Percentiles rank a stretch among this genome's conserved stretches.
phyloP scores from a whole-genome alignment of 1,140 invertebrate species.

The Ericerus pela region DNA sequence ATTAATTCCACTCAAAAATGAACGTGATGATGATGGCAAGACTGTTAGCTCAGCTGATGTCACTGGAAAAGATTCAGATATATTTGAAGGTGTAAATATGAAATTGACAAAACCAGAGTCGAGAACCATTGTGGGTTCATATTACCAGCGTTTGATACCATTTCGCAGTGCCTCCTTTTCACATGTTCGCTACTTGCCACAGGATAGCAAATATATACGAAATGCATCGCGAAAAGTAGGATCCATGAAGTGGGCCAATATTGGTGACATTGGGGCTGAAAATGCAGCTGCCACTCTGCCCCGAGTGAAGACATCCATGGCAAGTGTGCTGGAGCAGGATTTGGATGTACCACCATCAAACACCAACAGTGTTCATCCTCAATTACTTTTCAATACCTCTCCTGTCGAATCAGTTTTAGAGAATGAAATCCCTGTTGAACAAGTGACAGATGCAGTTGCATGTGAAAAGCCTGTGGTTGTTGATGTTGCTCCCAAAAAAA shows the following conservation, averaged over 20 bases:
- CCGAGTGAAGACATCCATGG: not conserved
- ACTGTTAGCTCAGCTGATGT: not conserved
- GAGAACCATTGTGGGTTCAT: conserved; percentile 39
- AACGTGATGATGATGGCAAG: conserved; percentile 17
- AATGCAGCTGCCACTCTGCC: not conserved
- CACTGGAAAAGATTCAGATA: not conserved
- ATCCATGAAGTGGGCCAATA: not conserved
- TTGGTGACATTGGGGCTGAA: conserved; percentile 2
- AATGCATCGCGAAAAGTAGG: conserved; percentile 7
- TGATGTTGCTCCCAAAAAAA: too few species aligned
- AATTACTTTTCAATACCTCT: too few species aligned
- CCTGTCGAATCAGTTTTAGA: too few species aligned
- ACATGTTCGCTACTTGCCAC: conserved; percentile 49
- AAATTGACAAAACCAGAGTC: conserved; percentile 35
- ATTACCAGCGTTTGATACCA: conserved; percentile 42
- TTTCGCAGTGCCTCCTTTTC: conserved; percentile 69
- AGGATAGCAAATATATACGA: conserved; percentile 31
- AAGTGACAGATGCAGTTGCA: too few species aligned
- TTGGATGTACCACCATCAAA: not conserved
- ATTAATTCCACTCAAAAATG: conserved; percentile 17
- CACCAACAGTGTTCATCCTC: too few species aligned
- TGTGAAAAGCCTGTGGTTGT: too few species aligned
- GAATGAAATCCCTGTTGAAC: too few species aligned
- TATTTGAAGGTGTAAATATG: conserved; percentile 2
- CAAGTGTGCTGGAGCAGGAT: not conserved